Base-by-base conservation (phyloP, 2,797 vertebrate species). In the Falco cherrug region DNA sequence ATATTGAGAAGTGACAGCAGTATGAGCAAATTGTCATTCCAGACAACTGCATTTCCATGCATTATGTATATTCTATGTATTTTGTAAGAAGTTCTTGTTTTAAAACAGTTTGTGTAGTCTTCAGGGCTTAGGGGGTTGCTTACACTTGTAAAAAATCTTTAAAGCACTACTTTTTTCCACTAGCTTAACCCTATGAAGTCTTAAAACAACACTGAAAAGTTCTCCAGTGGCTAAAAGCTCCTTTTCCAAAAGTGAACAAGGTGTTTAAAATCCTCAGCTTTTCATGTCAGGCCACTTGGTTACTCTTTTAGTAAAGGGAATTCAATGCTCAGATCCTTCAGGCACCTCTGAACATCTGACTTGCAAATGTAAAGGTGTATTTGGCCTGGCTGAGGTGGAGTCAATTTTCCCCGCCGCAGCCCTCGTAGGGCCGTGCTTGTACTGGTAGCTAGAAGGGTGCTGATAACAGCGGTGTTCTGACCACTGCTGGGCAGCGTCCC, bases 1-100 rank as follows among this genome's bases (percentile, higher is more conserved):
- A 94, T 86, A 92, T 51, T 90, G 59, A 93, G 61, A 97, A 94
- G 50, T 76, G 39, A 73, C 59, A 93, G 54, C 19, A 84, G n/a
- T 63, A 60, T 20, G 70, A 81, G 63, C 31, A 96, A 92, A 75
- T 37, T 82, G 63, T 76, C 37, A 77, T 87, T 95, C 80, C 80
- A 93, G 69, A 67, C 73, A 90, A 87, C 31, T 91, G 63, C 73
- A 86, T 93, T 88, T 88, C 43, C 47, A 90, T 89, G 64, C 35
- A 79, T 93, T 91, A 93, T 84, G 69, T 19, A 95, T 63, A 86
- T 78, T 75, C 47, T 51, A 48, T 16, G 43, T 35, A 69, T 84
- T 89, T 88, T 61, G 29, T 75, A 83, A 43, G 57, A 89, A 77
- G 69, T 45, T 77, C 24, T 61, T 60, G 26, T 65, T 91, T 88